A percentile compares a stretch with the other conserved stretches of the same genome.
phyloP scores from a whole-genome alignment of 2,888 invertebrate genomes.

The Neoascia interrupta region DNA sequence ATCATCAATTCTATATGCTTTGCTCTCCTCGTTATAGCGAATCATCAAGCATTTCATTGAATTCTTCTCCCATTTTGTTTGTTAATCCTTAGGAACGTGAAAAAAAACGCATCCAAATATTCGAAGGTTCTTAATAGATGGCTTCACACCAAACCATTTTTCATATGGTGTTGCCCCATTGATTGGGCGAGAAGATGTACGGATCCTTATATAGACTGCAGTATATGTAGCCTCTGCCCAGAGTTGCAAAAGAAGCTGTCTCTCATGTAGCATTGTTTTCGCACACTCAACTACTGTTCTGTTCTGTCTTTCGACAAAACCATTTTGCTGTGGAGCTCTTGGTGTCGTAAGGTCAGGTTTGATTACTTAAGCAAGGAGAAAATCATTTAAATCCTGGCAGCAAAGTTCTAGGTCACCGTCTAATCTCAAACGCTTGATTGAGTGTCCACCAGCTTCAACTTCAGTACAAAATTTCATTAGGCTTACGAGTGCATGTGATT shows the following conservation, averaged over 20 bases:
- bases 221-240: conserved; percentile 76
- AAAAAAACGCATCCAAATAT: conserved; percentile 44
- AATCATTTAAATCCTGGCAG: conserved; percentile 31
- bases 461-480: conserved; percentile 52
- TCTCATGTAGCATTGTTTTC: conserved; percentile 39
- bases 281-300: conserved; percentile 34
- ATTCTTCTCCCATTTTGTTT: conserved; percentile 61
- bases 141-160: conserved; percentile 68
- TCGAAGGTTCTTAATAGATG: conserved; percentile 49
- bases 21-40: conserved; percentile 38
- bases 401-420: conserved; percentile 56
- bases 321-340: conserved; percentile 50
- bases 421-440: conserved; percentile 48
- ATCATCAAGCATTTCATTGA: conserved; percentile 44
- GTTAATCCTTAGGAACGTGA: conserved; percentile 46
- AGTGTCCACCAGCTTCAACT: conserved; percentile 46
- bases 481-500: conserved; percentile 55
- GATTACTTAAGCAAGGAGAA: too few species aligned
- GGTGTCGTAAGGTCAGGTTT: conserved; percentile 42
- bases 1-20: conserved; percentile 32
- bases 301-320: conserved; percentile 42
- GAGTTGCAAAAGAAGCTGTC: conserved; percentile 40
- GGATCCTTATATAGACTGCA: conserved; percentile 73
- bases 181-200: conserved; percentile 69
- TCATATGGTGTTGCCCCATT: conserved; percentile 68